Conservation (phyloP, 2,113 vertebrate species). For the Myocastor coypus region DNA sequence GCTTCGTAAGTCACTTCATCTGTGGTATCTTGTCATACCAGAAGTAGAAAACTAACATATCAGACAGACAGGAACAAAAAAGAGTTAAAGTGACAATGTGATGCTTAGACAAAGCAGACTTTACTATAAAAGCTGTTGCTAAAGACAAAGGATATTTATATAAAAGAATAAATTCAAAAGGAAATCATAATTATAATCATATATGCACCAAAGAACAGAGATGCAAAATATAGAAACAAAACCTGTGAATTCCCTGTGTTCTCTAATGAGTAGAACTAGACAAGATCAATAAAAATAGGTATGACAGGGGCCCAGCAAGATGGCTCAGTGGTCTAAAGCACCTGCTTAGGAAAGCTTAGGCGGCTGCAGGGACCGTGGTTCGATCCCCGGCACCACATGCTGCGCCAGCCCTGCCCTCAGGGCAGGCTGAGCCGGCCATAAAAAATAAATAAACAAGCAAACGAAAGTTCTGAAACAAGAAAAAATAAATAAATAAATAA, state of each 20-base stretch:
- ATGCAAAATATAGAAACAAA: constrained; percentile 1
- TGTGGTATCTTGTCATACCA: neutral
- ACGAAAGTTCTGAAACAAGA: no score
- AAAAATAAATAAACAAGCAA: no score
- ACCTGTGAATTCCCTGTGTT: neutral
- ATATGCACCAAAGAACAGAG: neutral
- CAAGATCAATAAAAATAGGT: neutral
- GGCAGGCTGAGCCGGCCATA: no score
- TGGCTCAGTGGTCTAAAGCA: no score
- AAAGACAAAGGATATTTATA: constrained; percentile 16
- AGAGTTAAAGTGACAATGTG: neutral
- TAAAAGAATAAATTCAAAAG: neutral
- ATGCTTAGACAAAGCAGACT: constrained; percentile 28
- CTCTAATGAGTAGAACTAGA: neutral
- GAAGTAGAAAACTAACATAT: neutral
- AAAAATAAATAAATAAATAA: no score
- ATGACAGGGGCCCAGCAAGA: no score
- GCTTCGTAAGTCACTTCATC: neutral
- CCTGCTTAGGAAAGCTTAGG: no score
- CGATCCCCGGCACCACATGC: no score
- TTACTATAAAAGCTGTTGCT: constrained; percentile 3
- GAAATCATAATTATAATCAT: neutral
- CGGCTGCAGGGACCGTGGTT: no score
- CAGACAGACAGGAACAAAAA: neutral
- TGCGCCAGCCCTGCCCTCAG: no score